A percentile compares a stretch with the other conserved stretches of the same genome.
phyloP scores from a whole-genome alignment of 2,888 invertebrate species.

The Salpingus planirostris region DNA sequence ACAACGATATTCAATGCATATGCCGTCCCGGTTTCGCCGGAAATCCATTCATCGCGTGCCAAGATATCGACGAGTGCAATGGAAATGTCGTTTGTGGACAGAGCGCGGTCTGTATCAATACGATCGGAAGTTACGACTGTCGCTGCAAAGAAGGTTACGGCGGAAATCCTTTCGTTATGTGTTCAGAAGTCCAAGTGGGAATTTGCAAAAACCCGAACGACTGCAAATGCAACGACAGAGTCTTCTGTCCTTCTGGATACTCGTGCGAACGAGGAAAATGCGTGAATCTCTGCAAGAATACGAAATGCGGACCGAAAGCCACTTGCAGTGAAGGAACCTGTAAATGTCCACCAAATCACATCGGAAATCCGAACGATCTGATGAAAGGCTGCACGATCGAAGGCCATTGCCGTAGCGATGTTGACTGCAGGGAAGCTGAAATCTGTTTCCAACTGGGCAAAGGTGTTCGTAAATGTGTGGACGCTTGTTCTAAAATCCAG shows the following conservation, averaged over 20 bases:
- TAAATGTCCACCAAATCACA: constrained; percentile 67
- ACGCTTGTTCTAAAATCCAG: constrained; percentile 78
- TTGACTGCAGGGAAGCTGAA: constrained; percentile 73
- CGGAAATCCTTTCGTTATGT: constrained; percentile 81
- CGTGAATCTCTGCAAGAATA: constrained; percentile 64
- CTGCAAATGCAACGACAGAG: constrained; percentile 62
- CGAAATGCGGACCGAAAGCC: constrained; percentile 73
- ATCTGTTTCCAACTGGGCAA: constrained; percentile 81
- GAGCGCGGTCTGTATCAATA: constrained; percentile 85
- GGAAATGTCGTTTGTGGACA: constrained; percentile 72
- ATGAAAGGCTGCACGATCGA: constrained; percentile 61
- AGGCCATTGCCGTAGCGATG: constrained; percentile 71
- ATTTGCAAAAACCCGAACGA: constrained; percentile 60
- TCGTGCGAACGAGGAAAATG: constrained; percentile 66
- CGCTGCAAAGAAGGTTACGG: constrained; percentile 75
- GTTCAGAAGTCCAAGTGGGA: constrained; percentile 60
- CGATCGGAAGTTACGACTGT: constrained; percentile 82
- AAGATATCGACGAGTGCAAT: constrained; percentile 75
- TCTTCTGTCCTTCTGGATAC: constrained; percentile 69
- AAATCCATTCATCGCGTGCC: constrained; percentile 75
- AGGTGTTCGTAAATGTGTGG: constrained; percentile 72
- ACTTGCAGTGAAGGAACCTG: constrained; percentile 73
- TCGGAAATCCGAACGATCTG: constrained; percentile 65
- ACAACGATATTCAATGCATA: constrained; percentile 66
- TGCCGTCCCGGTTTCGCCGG: constrained; percentile 79